Conservation (phyloP, 2,888 invertebrate species). For the Drosophila picticornis region DNA sequence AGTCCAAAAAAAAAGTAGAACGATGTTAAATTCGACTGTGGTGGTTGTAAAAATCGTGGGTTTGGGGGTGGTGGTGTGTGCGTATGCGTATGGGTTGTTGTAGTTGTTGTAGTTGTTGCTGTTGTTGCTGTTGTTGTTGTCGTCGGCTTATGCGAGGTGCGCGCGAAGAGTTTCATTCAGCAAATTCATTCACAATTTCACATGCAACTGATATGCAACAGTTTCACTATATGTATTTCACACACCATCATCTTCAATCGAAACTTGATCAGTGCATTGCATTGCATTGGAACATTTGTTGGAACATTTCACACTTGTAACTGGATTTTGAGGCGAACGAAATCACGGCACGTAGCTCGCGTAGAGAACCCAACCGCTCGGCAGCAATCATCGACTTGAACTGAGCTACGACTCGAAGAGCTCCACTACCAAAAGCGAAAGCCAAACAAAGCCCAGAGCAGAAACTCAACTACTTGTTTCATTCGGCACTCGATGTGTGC, state of each 20-base stretch:
- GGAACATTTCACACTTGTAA: slow-evolving; percentile 52
- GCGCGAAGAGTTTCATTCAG: slow-evolving; percentile 52
- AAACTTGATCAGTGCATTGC: slow-evolving; percentile 35
- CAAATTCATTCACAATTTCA: slow-evolving; percentile 33
- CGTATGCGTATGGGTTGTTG: slow-evolving; percentile 17
- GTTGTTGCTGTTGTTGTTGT: neutral
- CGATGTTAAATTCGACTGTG: slow-evolving; percentile 27
- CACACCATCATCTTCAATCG: slow-evolving; percentile 29
- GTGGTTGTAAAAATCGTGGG: slow-evolving; percentile 2
- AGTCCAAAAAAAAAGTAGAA: slow-evolving; percentile 17
- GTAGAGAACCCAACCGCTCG: slow-evolving; percentile 82
- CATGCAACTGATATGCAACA: slow-evolving; percentile 25
- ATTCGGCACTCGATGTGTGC: slow-evolving; percentile 14
- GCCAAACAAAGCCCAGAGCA: slow-evolving; percentile 36
- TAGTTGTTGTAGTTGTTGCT: neutral
- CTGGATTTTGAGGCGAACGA: slow-evolving; percentile 33
- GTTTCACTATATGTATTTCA: slow-evolving; percentile 35
- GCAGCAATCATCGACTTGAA: slow-evolving; percentile 84
- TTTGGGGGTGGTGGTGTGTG: slow-evolving; percentile 7
- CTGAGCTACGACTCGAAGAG: slow-evolving; percentile 71
- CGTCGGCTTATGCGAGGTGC: slow-evolving; percentile 47
- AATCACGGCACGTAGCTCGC: slow-evolving; percentile 50
- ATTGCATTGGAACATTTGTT: slow-evolving; percentile 33
- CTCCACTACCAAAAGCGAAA: slow-evolving; percentile 44
- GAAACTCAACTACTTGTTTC: slow-evolving; percentile 24